These are phyloP conservation scores for Augochlorella aurata DNA, from an alignment of 2,888 invertebrate genomes.

Conservation along the genomic window DNA sequence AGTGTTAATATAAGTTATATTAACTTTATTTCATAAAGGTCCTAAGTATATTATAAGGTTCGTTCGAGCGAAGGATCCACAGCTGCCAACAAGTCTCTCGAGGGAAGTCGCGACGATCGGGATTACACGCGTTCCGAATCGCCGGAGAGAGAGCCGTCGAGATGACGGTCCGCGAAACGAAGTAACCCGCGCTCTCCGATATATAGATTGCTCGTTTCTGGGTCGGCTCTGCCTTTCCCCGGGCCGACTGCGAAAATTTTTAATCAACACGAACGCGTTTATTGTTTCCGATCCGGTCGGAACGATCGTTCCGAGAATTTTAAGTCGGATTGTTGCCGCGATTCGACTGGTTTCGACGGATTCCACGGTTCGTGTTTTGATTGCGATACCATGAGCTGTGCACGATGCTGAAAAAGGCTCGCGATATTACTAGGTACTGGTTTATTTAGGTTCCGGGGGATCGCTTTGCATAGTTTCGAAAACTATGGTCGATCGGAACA, in stretches of 20 bases:
- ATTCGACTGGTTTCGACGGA: neutral
- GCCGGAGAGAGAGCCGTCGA: neutral
- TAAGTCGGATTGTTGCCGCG: neutral
- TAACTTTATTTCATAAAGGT: no score
- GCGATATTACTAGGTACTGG: neutral
- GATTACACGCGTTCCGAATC: neutral
- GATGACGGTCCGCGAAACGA: neutral
- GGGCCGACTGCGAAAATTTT: neutral
- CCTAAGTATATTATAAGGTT: no score
- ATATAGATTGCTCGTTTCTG: slow-evolving; percentile 1
- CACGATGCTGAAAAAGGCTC: neutral
- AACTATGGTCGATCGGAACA: no score
- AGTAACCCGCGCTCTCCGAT: neutral
- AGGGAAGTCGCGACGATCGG: no score
- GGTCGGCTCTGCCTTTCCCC: neutral
- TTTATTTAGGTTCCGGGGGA: no score
- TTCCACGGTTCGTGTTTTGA: neutral
- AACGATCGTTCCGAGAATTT: neutral
- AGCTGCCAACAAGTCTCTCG: no score
- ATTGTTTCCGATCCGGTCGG: neutral
- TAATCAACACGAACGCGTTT: neutral
- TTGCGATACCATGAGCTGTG: neutral
- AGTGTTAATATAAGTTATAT: no score
- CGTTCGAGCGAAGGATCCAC: no score
- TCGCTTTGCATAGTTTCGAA: no score